A percentile compares a stretch with the other conserved stretches of the same genome.
These are phyloP conservation scores for Garrulus glandarius DNA, from an alignment of 2,797 vertebrate species.

Conservation along the genomic window DNA sequence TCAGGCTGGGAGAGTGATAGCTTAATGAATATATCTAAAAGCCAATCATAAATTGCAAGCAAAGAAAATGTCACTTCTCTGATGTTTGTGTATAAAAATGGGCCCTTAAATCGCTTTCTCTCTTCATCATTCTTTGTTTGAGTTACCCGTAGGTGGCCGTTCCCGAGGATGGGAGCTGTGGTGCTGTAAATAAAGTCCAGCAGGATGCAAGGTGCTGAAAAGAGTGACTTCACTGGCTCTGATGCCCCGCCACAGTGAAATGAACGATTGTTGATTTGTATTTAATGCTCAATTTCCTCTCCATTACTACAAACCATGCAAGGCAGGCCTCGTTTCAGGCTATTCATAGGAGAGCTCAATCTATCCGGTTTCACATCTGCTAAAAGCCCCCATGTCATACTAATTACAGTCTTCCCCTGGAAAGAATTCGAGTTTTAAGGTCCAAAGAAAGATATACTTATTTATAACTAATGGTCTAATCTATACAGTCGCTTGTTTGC, in stretches of 20 bases:
- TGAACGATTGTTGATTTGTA: slow-evolving; percentile 78
- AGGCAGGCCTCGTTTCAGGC: slow-evolving; percentile 60
- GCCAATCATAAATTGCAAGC: slow-evolving; percentile 63
- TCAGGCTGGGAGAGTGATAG: slow-evolving; percentile 4
- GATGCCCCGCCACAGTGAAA: slow-evolving; percentile 57
- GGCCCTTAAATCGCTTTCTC: slow-evolving; percentile 61
- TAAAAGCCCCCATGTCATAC: slow-evolving; percentile 64
- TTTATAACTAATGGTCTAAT: background rate
- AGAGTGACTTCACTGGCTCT: slow-evolving; percentile 64
- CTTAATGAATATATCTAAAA: slow-evolving; percentile 70
- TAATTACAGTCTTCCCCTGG: slow-evolving; percentile 47
- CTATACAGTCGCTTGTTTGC: background rate
- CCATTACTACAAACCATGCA: slow-evolving; percentile 71
- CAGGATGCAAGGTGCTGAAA: slow-evolving; percentile 68
- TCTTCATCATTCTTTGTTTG: slow-evolving; percentile 59
- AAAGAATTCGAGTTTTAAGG: slow-evolving; percentile 5
- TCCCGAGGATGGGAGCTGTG: background rate
- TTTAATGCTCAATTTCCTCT: slow-evolving; percentile 80
- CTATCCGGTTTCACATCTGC: slow-evolving; percentile 68
- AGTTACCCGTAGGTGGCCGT: slow-evolving; percentile 56
- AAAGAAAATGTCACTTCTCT: slow-evolving; percentile 60
- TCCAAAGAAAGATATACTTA: background rate
- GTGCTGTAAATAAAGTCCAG: slow-evolving; percentile 47
- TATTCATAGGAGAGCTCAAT: slow-evolving; percentile 68
- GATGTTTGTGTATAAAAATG: slow-evolving; percentile 73